These are phyloP conservation scores for Nysson spinosus DNA, from an alignment of 2,888 invertebrate species.

Conservation along the genomic window DNA sequence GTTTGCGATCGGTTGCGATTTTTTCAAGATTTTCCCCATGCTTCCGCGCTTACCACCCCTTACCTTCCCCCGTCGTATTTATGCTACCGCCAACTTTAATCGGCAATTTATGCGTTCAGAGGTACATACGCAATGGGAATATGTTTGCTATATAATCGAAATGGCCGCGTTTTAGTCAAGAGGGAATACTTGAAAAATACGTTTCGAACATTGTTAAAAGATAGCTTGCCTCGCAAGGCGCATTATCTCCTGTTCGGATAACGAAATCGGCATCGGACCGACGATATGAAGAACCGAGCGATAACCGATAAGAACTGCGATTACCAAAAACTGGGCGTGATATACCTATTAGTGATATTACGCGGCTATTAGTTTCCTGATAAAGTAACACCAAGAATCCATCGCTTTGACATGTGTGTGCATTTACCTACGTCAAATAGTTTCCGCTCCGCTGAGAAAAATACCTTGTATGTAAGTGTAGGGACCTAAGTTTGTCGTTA, in stretches of 20 bases:
- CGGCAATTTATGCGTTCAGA: too few relatives aligned
- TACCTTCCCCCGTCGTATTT: not conserved
- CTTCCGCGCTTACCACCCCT: not conserved
- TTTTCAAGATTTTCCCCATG: not conserved
- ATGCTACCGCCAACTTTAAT: not conserved
- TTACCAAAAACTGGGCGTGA: conserved; percentile 58
- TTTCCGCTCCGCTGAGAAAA: too few relatives aligned
- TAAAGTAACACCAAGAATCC: conserved; percentile 36
- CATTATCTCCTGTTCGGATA: conserved; percentile 35
- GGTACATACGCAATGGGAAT: too few relatives aligned
- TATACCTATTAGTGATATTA: too few relatives aligned
- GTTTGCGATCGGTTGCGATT: conserved; percentile 7
- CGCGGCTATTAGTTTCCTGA: conserved; percentile 56
- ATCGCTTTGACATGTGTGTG: conserved; percentile 14
- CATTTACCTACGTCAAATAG: too few relatives aligned
- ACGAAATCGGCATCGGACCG: conserved; percentile 50
- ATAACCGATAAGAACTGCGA: conserved; percentile 51
- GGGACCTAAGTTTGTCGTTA: too few relatives aligned
- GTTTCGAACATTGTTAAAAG: too few relatives aligned
- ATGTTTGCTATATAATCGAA: too few relatives aligned
- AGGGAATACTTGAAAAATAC: too few relatives aligned
- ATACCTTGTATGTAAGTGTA: too few relatives aligned
- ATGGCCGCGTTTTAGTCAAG: too few relatives aligned
- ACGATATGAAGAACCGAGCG: conserved; percentile 36
- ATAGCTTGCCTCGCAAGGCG: too few relatives aligned